Base-by-base conservation (phyloP, 2,113 vertebrate species). In the Mirounga angustirostris region DNA sequence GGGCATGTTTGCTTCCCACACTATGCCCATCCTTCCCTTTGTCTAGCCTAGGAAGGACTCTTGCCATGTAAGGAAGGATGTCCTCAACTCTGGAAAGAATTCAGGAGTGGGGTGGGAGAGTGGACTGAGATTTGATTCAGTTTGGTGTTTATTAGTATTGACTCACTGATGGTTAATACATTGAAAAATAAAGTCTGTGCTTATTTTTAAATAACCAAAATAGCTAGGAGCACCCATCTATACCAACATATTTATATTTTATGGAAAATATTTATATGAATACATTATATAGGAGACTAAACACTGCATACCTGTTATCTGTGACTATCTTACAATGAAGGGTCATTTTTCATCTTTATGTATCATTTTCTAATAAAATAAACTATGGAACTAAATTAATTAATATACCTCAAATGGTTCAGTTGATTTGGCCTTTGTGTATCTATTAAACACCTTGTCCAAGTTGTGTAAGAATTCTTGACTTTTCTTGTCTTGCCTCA, bases 351-450 rank as follows among this genome's bases (percentile, higher is more conserved):
- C 30, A 89, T 63, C 69, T 24, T 21, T 58, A 2, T 19, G 1
- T 74, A 76, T 85, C 33, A 71, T 83, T 90, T 84, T 76, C 28
- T 89, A 95, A 24, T 91, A 71, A 83, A 97, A 88, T 65, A 33
- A 73, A 58, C 21, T 43, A 30, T 36, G 19, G 15, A 21, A 65
- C 33, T 83, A 91, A 96, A 89, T 76, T 56, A 65, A 89, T 56
- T 82, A 78, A 52, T 15, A n/a, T 63, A 59, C 56, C 15, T 33
- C 21, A 95, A 19, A 43, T 81, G 56, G 0, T 86, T 61, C 40
- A 56, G 14, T 54, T 73, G 30, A 78, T 81, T 3, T 78, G 46
- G 12, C 10, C 12, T 30, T 94, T 71, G 14, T 74, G 4, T 40
- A 76, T 91, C 56, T 80, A 26, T 54, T 82, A 76, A 92, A 40